Percentiles rank a stretch among this genome's conserved stretches.
These are phyloP conservation scores for Malurus melanocephalus DNA, from an alignment of 2,113 vertebrate species.

Conservation along the genomic window DNA sequence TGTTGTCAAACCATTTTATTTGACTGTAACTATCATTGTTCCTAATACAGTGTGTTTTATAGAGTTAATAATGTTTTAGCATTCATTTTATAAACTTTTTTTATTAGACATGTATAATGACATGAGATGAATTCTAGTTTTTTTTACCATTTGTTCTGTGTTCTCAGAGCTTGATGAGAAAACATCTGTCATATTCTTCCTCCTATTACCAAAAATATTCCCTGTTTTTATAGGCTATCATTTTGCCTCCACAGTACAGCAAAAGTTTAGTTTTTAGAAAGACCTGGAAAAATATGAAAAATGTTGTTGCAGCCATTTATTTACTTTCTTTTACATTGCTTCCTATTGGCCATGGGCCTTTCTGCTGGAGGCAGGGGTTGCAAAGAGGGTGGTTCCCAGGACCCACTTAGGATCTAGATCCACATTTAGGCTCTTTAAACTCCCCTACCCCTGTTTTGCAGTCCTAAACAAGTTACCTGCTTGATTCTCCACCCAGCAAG, in stretches of 20 bases:
- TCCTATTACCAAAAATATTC: not conserved
- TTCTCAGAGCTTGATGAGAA: not conserved
- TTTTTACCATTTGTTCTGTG: not conserved
- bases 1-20: conserved; percentile 22
- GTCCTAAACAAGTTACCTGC: not conserved
- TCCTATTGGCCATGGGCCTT: not conserved
- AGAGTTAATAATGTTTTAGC: not conserved
- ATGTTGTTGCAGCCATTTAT: accelerated
- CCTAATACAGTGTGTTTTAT: conserved; percentile 44
- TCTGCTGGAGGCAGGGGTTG: not conserved
- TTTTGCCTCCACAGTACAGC: not conserved
- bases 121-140: not conserved
- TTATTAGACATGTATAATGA: not conserved
- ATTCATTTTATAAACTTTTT: conserved; percentile 1
- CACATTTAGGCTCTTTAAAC: not conserved
- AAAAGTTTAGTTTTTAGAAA: not conserved
- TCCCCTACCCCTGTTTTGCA: not conserved
- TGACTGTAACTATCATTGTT: conserved; percentile 29
- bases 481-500: not conserved
- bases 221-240: not conserved
- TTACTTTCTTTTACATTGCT: not conserved
- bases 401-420: not conserved
- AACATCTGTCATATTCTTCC: not conserved
- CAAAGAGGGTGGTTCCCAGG: not conserved
- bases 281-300: not conserved